A percentile compares a stretch with the other conserved stretches of the same genome.
Evolutionary conservation across 2,797 vertebrate genomes (phyloP).

Genomic region (Odontamblyopus lacepedii): DNA sequence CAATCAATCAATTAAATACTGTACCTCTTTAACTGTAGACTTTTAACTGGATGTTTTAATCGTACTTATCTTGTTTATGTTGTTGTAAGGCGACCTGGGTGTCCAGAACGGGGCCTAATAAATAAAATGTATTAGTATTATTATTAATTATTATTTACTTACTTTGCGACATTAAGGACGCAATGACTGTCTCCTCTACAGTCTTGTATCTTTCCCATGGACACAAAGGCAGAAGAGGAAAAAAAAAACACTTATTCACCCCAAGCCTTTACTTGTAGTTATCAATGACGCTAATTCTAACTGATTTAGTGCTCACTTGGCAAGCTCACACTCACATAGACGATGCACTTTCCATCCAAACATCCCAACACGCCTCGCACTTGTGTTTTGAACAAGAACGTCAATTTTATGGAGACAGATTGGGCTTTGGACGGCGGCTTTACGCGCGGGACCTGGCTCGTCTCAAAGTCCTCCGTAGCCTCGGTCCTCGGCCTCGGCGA

Average conservation of each 20-base stretch:
- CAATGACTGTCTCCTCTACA: no score
- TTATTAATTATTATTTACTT: no score
- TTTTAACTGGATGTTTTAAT: no score
- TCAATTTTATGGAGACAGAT: conserved; percentile 68
- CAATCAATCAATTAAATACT: no score
- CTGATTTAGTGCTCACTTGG: conserved; percentile 60
- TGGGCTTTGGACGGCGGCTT: conserved; percentile 37
- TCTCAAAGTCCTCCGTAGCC: conserved; percentile 52
- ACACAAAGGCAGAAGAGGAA: not conserved
- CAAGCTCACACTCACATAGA: conserved; percentile 35
- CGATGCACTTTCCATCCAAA: conserved; percentile 35
- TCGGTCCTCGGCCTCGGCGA: conserved; percentile 32
- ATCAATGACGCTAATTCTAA: conserved; percentile 44
- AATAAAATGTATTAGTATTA: no score
- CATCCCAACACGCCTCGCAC: conserved; percentile 33
- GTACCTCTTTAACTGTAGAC: no score
- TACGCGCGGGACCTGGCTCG: conserved; percentile 56
- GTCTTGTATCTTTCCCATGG: no score
- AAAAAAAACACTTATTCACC: conserved; percentile 11
- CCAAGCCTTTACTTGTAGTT: conserved; percentile 19
- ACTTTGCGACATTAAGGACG: no score
- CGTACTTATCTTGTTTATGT: no score
- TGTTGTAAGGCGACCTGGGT: no score
- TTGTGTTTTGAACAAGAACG: conserved; percentile 34
- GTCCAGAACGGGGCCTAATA: no score